A percentile compares a stretch with the other conserved stretches of the same genome.
These are phyloP conservation scores for Sphaerophoria rueppellii DNA, from an alignment of 2,888 invertebrate species.

Conservation along the genomic window DNA sequence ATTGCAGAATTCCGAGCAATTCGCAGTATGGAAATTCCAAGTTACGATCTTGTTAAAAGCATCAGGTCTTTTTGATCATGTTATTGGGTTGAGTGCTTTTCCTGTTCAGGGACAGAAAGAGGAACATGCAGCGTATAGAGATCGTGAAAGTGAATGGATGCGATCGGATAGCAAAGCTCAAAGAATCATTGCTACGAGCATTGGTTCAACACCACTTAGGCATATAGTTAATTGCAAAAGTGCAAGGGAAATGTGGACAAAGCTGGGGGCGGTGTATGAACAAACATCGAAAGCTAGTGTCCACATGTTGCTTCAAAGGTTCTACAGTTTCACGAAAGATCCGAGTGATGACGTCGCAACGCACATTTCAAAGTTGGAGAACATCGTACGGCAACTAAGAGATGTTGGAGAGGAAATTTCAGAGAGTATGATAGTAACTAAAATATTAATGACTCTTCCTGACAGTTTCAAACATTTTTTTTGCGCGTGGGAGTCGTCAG, in stretches of 20 bases:
- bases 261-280: slow-evolving; percentile 75
- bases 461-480: slow-evolving; percentile 72
- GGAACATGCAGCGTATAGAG: not conserved
- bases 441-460: slow-evolving; percentile 75
- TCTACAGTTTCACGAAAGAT: slow-evolving; percentile 69
- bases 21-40: slow-evolving; percentile 32
- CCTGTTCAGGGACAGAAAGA: no score
- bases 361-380: slow-evolving; percentile 67
- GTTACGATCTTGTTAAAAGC: slow-evolving; percentile 25
- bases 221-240: slow-evolving; percentile 71
- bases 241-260: slow-evolving; percentile 65
- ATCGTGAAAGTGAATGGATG: not conserved
- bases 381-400: slow-evolving; percentile 60
- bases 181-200: slow-evolving; percentile 57
- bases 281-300: slow-evolving; percentile 77
- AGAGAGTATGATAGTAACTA: slow-evolving; percentile 73
- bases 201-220: slow-evolving; percentile 65
- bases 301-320: slow-evolving; percentile 77
- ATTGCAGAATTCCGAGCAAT: slow-evolving; percentile 4
- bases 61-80: not conserved
- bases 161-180: slow-evolving; percentile 35
- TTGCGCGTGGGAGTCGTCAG: slow-evolving; percentile 74
- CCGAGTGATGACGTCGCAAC: slow-evolving; percentile 65
- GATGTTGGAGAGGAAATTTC: slow-evolving; percentile 69
- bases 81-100: not conserved